Evolutionary conservation across 1,140 invertebrate genomes (phyloP), one percentile per base, ranked within the genome.

Genomic region (Choristoneura fumiferana): DNA sequence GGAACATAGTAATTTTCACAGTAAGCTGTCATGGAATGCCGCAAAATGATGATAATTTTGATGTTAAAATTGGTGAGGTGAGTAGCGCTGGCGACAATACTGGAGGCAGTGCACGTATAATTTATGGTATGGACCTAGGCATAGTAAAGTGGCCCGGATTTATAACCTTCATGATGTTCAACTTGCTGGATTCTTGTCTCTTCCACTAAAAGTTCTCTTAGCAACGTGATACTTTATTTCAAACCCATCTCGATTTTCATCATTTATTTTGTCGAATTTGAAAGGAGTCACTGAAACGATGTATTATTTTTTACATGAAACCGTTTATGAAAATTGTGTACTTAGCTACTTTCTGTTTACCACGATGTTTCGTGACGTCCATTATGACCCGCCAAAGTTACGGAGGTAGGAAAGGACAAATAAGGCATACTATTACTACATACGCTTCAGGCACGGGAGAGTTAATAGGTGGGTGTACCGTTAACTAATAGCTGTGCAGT

Each of bases 31-130:
- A 57, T 52, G 9, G 38, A 15, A 66, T 22, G 8, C 6, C 10
- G 43, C 40, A n/a, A 49, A 29, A 29, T 29, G 22, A 2, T 18
- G 43, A 49, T 88, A 3, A 89, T 87, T 86, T 90, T 89, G 56
- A 90, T 87, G 87, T 92, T 87, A 73, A 94, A 90, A 65, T 91
- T 89, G 62, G 94, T 91, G 65, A 93, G 92, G 69, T 94, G 92
- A 78, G 92, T 93, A 79, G 91, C 92, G 65, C 82, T 93, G 69
- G 95, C 94, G 56, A 95, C 96, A 63, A 89, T 84, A 90, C 95
- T 96, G 40, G 89, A 92, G 65, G 93, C 94, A 63, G 93, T 92
- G 86, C 96, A 97, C 53, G 94, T 95, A 84, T 96, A 97, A 71
- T 93, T 92, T 64, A 95, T 95, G 70, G 92, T 95, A 62, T 90